phyloP scores from a whole-genome alignment of 2,113 vertebrate species.

The Zosterops hypoxanthus region DNA sequence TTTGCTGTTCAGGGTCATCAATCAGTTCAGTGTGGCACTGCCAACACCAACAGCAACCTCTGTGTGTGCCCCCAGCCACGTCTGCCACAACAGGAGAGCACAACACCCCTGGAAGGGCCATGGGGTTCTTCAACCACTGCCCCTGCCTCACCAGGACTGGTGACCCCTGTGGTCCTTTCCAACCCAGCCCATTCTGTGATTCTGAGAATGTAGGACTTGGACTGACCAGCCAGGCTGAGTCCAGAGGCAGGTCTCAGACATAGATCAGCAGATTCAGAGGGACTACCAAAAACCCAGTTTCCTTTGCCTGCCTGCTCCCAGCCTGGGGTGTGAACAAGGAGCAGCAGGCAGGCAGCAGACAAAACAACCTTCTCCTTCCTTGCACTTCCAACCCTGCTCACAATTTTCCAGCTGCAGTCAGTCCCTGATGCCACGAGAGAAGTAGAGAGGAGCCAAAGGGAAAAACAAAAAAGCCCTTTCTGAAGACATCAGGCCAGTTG shows the following conservation, averaged over 20 bases:
- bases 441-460: background rate
- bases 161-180: background rate
- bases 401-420: background rate
- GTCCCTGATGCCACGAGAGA: background rate
- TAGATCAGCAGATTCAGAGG: background rate
- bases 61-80: rapidly evolving
- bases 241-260: background rate
- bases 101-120: background rate
- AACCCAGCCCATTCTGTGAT: background rate
- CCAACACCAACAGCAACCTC: background rate
- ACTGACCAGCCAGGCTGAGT: background rate
- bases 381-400: background rate
- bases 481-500: background rate
- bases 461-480: background rate
- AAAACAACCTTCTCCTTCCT: background rate
- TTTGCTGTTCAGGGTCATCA: background rate
- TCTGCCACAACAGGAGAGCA: rapidly evolving
- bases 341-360: background rate
- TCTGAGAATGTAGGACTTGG: background rate
- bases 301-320: background rate
- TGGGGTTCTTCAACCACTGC: background rate
- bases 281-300: no score
- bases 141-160: background rate
- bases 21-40: background rate
- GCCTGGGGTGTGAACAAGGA: background rate